These are phyloP conservation scores for Drosophila koepferae DNA, from an alignment of 2,888 invertebrate species.

Conservation along the genomic window DNA sequence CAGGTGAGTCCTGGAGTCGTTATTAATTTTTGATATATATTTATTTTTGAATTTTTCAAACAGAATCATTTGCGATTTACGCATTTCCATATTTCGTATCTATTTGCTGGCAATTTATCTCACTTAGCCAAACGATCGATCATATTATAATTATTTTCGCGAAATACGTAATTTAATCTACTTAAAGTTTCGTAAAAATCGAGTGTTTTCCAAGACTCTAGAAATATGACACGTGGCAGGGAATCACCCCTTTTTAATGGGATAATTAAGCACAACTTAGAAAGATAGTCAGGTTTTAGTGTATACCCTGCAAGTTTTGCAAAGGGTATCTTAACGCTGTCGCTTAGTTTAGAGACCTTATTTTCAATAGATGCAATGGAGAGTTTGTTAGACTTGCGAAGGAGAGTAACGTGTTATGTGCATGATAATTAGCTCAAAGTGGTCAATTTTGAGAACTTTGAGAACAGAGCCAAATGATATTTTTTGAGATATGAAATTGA, in stretches of 20 bases:
- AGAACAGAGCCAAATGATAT: too few relatives aligned
- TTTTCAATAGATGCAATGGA: too few relatives aligned
- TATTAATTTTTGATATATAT: neutral
- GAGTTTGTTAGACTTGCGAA: too few relatives aligned
- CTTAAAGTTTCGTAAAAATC: neutral
- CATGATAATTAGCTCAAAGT: too few relatives aligned
- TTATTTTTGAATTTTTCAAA: neutral
- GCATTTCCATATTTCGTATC: neutral
- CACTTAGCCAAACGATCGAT: too few relatives aligned
- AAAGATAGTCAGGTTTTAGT: neutral
- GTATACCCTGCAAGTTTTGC: constrained; percentile 14
- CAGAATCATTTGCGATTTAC: neutral
- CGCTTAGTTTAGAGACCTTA: too few relatives aligned
- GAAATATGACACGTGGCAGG: constrained; percentile 43
- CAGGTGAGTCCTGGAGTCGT: constrained; percentile 34
- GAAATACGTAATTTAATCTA: constrained; percentile 5
- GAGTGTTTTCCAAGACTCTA: constrained; percentile 7
- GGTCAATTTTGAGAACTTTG: too few relatives aligned
- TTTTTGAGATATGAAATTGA: too few relatives aligned
- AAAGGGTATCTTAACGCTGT: neutral
- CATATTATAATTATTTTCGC: constrained; percentile 12
- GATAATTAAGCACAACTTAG: neutral
- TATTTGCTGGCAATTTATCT: neutral
- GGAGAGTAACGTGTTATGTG: too few relatives aligned
- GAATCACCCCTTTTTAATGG: constrained; percentile 36